Evolutionary conservation across 2,113 vertebrate genomes (phyloP).

Genomic region (Sylvilagus bachmani): DNA sequence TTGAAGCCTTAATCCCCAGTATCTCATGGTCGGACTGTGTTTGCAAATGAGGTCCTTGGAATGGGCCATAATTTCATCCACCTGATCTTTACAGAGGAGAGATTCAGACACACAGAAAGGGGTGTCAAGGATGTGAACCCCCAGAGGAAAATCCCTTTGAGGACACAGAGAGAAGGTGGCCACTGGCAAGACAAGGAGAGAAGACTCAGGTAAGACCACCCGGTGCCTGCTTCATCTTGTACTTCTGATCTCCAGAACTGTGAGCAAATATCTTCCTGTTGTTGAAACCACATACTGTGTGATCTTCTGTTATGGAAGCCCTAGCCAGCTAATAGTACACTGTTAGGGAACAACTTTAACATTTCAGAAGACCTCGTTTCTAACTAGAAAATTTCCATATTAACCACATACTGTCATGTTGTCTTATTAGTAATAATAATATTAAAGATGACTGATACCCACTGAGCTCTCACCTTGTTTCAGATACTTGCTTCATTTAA

Average conservation of each 20-base stretch:
- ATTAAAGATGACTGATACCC: neutral
- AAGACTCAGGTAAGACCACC: neutral
- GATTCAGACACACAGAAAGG: neutral
- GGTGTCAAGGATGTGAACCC: neutral
- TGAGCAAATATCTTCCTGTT: neutral
- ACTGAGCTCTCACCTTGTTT: fast-evolving
- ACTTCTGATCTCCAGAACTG: neutral
- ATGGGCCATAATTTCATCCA: neutral
- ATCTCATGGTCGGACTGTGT: neutral
- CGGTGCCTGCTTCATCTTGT: neutral
- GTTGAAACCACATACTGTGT: neutral
- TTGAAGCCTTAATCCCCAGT: neutral
- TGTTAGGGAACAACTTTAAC: neutral
- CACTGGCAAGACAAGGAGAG: neutral
- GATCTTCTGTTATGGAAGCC: neutral
- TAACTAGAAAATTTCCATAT: neutral
- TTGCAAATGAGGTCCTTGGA: neutral
- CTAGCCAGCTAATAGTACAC: neutral
- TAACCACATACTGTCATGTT: neutral
- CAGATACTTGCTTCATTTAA: neutral
- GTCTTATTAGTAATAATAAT: neutral
- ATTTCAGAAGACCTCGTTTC: neutral
- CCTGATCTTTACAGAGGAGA: neutral
- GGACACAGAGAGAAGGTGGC: neutral
- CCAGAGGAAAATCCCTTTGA: neutral